phyloP scores from a whole-genome alignment of 2,888 invertebrate species.

The Bugulina stolonifera region DNA sequence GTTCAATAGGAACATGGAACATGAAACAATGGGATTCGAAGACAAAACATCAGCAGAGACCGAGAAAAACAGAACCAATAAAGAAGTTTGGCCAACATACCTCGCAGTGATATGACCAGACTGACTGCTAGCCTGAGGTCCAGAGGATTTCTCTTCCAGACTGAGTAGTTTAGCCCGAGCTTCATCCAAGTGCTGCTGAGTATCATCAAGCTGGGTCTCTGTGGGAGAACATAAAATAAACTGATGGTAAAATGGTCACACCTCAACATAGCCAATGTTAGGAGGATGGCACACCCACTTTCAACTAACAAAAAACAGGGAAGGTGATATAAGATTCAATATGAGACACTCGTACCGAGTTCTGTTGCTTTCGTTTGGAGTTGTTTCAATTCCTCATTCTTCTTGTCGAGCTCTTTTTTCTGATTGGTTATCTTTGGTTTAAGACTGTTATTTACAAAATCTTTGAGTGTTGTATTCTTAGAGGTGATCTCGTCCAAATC shows the following conservation, averaged over 20 bases:
- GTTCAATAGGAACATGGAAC: neutral
- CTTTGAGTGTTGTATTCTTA: slow-evolving; percentile 30
- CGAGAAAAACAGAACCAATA: neutral
- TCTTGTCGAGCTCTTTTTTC: slow-evolving; percentile 36
- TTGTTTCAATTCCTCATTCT: slow-evolving; percentile 58
- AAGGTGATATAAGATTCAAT: neutral
- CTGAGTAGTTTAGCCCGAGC: slow-evolving; percentile 1
- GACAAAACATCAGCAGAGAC: neutral
- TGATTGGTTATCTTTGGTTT: slow-evolving; percentile 30
- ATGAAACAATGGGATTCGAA: neutral
- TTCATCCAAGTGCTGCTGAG: slow-evolving; percentile 41
- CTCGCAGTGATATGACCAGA: neutral
- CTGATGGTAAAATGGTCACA: too few species aligned
- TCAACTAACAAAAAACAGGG: too few species aligned
- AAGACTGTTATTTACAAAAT: slow-evolving; percentile 19
- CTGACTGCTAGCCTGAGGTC: neutral
- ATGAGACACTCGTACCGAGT: slow-evolving; percentile 1
- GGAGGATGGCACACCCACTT: too few species aligned
- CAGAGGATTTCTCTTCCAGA: neutral
- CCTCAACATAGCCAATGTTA: too few species aligned
- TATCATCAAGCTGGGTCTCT: slow-evolving; percentile 32
- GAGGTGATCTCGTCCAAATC: neutral
- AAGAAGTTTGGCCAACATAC: neutral
- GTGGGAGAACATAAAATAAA: too few species aligned
- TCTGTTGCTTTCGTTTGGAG: slow-evolving; percentile 35